A percentile compares a stretch with the other conserved stretches of the same genome.
Conservation (phyloP, 2,113 vertebrate species). For the Cavia aperea region DNA sequence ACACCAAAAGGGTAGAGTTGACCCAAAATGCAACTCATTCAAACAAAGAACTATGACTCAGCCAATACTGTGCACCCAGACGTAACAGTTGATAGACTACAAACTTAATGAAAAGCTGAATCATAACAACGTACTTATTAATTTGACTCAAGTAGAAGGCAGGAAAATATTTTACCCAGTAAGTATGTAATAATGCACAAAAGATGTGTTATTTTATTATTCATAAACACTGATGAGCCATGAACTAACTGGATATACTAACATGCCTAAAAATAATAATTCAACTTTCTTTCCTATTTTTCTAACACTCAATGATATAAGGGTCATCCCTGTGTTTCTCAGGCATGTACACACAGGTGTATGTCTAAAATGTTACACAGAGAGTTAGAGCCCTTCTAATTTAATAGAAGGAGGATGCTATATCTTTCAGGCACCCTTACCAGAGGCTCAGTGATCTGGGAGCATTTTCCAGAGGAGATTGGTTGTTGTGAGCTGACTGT, state of each 20-base stretch:
- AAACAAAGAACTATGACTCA: not conserved
- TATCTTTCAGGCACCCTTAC: not conserved
- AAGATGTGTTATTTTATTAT: not conserved
- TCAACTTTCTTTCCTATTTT: conserved; percentile 6
- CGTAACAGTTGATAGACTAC: not conserved
- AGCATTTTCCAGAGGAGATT: conserved; percentile 3
- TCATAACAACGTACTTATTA: not conserved
- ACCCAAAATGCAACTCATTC: conserved; percentile 1
- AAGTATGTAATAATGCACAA: not conserved
- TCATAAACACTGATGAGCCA: not conserved
- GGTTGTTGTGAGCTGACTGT: not conserved
- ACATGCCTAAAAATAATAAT: not conserved
- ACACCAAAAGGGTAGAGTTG: not conserved
- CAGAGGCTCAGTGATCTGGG: not conserved
- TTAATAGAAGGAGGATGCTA: not conserved
- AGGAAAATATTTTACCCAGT: conserved; percentile 22
- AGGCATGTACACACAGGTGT: not conserved
- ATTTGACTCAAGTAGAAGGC: conserved; percentile 9
- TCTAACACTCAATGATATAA: not conserved
- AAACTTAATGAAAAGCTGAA: conserved; percentile 24
- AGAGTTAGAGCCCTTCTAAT: not conserved
- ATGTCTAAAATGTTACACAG: not conserved
- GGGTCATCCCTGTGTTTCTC: not conserved
- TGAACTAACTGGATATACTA: not conserved
- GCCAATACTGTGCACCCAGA: not conserved